Evolutionary conservation across 1,140 invertebrate species (phyloP).

Genomic region (Metopolophium dirhodum): DNA sequence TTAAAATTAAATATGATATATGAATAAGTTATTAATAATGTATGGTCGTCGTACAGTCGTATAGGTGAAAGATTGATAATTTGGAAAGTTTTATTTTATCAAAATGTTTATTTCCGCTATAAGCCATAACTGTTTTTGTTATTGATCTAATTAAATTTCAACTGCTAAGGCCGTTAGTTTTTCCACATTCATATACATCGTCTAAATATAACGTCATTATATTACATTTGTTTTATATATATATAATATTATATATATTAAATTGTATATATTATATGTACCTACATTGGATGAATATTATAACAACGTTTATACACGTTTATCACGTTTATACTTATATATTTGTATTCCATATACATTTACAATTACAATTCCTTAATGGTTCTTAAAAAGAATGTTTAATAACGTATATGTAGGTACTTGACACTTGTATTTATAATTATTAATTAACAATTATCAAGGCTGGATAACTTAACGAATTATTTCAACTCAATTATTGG

Average conservation of each 20-base stretch:
- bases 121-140: no score
- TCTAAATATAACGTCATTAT: no score
- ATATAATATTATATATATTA: no score
- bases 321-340: background rate
- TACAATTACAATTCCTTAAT: background rate
- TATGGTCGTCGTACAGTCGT: no score
- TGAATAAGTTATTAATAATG: background rate
- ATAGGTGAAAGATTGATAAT: background rate
- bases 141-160: no score
- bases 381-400: background rate
- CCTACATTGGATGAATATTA: no score
- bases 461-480: background rate
- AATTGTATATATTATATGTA: no score
- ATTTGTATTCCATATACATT: background rate
- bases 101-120: background rate
- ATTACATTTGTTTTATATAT: no score
- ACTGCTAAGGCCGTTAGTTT: no score
- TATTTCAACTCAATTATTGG: background rate
- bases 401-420: background rate
- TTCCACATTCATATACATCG: no score
- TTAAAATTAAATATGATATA: no score
- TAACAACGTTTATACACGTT: no score
- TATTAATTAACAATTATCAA: background rate
- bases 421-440: background rate
- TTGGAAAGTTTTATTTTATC: background rate